Base-by-base conservation (phyloP, 2,888 invertebrate genomes). In the Volucella inflata region DNA sequence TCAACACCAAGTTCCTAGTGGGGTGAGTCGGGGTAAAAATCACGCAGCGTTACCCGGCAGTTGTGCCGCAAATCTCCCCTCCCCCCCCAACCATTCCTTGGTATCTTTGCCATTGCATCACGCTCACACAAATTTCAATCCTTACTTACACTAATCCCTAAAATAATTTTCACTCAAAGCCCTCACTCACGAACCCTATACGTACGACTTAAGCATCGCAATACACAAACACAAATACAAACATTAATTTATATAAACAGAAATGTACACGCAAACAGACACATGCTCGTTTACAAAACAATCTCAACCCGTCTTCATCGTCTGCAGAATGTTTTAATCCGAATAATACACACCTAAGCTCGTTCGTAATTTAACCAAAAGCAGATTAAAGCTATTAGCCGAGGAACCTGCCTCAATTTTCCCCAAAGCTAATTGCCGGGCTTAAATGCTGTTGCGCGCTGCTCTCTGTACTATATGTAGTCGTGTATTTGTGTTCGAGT, bases 311-410 rank as follows among this genome's bases (percentile, higher is more conserved):
- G 46, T 50, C 65, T 44, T 3, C 50, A n/a, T 46, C 74, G 68
- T 51, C 51, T 65, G 71, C 60, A 44, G 55, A 84, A 76, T 71
- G 57, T 72, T 80, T 71, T 76, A 85, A 85, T 85, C 84, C 80
- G 21, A 48, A 76, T 85, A 85, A 80, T 76, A 80, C 84, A 50
- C 71, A 80, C 62, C 65, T 71, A 71, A 80, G 80, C 80, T 67
- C 44, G 75, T 76, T 67, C 67, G 71, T 68, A 80, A 80, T 85
- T 84, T 67, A 80, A 76, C 67, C 84, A 50, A 67, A 67, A 67
- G 72, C 68, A 68, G 84, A 85, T 80, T 85, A 76, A 71, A 71
- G 44, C 65, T 76, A 85, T 85, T 71, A 80, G 76, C 46, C 50
- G 42, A 62, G 80, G 59, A 85, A 59, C 67, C 65, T 60, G 80